These are phyloP conservation scores for Rhinolophus sinicus DNA, from an alignment of 2,113 vertebrate species.

Conservation along the genomic window DNA sequence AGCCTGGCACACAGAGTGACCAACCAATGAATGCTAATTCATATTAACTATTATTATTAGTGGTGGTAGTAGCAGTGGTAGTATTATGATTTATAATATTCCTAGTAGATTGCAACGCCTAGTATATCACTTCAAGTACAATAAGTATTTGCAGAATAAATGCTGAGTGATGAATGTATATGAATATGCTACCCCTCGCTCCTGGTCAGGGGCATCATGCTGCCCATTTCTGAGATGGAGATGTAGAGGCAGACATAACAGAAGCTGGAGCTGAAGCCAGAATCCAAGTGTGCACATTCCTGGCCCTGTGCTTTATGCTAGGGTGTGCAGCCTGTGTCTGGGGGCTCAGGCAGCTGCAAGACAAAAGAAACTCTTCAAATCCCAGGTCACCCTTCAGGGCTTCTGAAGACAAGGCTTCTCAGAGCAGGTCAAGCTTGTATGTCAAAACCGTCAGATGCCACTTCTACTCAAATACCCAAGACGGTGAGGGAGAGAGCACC, in stretches of 20 bases:
- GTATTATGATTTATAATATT: neutral
- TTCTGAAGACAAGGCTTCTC: neutral
- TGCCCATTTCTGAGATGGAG: neutral
- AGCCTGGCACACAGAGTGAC: neutral
- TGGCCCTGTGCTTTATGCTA: neutral
- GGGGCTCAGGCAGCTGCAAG: neutral
- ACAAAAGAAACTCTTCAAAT: neutral
- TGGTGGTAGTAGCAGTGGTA: neutral
- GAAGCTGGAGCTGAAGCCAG: neutral
- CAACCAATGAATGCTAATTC: neutral
- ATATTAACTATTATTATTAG: neutral
- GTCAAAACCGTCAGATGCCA: constrained; percentile 44
- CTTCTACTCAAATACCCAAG: neutral
- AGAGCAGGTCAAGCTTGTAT: neutral
- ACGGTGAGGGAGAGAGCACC: rapidly evolving
- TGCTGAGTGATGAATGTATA: neutral
- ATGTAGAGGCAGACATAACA: neutral
- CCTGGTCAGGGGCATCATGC: neutral
- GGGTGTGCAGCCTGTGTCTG: neutral
- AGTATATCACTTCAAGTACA: neutral
- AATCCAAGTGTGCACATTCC: neutral
- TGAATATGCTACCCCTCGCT: neutral
- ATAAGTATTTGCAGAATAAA: neutral
- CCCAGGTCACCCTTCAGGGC: neutral
- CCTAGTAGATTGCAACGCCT: too few species aligned